Base-by-base conservation (phyloP, 1,140 invertebrate species). In the Pygmarrhopalites habei region DNA sequence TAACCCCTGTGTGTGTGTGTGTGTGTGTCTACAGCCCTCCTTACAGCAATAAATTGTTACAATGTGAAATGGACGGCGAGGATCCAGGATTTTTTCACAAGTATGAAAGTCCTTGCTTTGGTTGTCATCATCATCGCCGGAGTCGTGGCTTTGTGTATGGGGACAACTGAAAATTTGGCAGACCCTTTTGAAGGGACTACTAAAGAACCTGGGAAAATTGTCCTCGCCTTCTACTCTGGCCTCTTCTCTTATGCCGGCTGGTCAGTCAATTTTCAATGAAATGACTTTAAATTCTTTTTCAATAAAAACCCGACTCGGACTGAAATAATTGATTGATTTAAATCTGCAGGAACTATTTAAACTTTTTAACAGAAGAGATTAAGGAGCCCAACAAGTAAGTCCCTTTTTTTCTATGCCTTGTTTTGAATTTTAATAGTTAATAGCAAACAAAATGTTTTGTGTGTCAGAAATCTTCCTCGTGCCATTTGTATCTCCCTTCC, bases 311-410 rank as follows among this genome's bases (percentile, higher is more conserved):
- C n/a, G n/a, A n/a, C n/a, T n/a, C n/a, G n/a, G n/a, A n/a, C n/a
- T n/a, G n/a, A n/a, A n/a, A 35, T 7, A 35, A 35, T 35, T 35
- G 5, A 35, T 35, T 35, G 32, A 35, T 35, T 35, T 35, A 15
- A 35, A 35, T 7, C 5, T 80, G 53, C 73, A 86, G 85, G 86
- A 95, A 90, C 77, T 97, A 95, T 74, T 78, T 97, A 46, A 97
- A 97, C 79, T 98, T 95, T 75, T 95, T 98, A 77, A 95, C 94
- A 14, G 95, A 98, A 79, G 95, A 98, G 75, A 75, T 98, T 0
- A 83, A 88, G 74, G 86, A 97, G 77, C 95, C 95, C 2, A 92
- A 90, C 75, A 87, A 85, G 82, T 89, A 79, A 79, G 63, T 64
- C n/a, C n/a, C n/a, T n/a, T n/a, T 3, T 47, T 28, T 32, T 28